Evolutionary conservation across 2,888 invertebrate genomes (phyloP).

Genomic region (Petrophora chlorosata): DNA sequence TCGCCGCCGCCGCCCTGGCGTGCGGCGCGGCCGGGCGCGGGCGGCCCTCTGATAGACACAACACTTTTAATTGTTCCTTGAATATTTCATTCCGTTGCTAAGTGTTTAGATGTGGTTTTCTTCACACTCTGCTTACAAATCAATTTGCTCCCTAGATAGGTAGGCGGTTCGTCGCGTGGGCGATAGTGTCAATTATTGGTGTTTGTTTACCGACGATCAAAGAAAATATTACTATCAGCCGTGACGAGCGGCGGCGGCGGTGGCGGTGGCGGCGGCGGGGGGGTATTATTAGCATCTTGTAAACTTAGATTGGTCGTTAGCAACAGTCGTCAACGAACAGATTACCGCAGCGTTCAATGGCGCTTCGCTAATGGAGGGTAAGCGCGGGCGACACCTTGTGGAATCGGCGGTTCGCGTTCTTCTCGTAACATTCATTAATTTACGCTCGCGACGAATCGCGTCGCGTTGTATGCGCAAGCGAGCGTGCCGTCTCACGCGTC

Average conservation of each 20-base stretch:
- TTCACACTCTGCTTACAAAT: constrained; percentile 6
- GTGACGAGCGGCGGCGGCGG: too few relatives aligned
- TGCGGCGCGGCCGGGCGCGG: too few relatives aligned
- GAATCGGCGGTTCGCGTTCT: too few relatives aligned
- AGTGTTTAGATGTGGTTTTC: constrained; percentile 13
- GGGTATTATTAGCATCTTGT: background rate
- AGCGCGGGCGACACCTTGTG: too few relatives aligned
- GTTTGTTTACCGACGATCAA: background rate
- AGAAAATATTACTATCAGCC: too few relatives aligned
- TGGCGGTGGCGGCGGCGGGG: too few relatives aligned
- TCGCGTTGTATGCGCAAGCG: too few relatives aligned
- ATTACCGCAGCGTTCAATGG: background rate
- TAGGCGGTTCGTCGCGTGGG: background rate
- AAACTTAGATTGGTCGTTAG: background rate
- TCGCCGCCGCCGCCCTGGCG: background rate
- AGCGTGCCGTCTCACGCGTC: too few relatives aligned
- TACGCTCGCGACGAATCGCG: too few relatives aligned
- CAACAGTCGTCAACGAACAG: background rate
- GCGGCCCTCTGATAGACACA: too few relatives aligned
- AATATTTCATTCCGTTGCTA: constrained; percentile 4
- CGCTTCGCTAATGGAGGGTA: background rate
- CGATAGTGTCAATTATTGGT: background rate
- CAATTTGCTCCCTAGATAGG: constrained; percentile 3
- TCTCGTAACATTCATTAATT: too few relatives aligned
- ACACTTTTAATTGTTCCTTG: constrained; percentile 14